Conservation (phyloP, 2,888 invertebrate genomes). For the Bellardia bayeri region DNA sequence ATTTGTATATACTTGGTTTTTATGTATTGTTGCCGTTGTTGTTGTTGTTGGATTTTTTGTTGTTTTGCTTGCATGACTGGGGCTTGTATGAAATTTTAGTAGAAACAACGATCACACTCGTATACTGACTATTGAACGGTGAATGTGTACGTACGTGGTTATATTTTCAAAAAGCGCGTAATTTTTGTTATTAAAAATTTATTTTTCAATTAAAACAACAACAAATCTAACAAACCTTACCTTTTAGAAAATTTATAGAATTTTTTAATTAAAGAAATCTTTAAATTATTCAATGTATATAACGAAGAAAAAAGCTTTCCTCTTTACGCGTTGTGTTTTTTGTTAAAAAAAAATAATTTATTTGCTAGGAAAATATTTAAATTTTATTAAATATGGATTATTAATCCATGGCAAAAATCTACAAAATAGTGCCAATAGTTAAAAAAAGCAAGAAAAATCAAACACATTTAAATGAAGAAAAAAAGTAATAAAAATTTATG, state of each 20-base stretch:
- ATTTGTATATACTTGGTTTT: slow-evolving; percentile 73
- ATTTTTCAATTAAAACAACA: not conserved
- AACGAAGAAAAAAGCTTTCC: too few relatives aligned
- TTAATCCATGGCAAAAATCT: too few relatives aligned
- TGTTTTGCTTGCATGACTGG: slow-evolving; percentile 63
- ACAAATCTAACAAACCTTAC: not conserved
- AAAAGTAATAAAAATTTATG: not conserved
- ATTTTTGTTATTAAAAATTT: slow-evolving; percentile 32
- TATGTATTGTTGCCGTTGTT: slow-evolving; percentile 45
- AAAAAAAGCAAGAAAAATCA: not conserved
- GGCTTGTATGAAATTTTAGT: slow-evolving; percentile 72
- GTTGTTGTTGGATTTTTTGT: slow-evolving; percentile 40
- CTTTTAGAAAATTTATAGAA: too few relatives aligned
- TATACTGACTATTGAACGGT: slow-evolving; percentile 76
- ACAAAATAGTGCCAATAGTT: slow-evolving; percentile 32
- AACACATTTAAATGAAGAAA: slow-evolving; percentile 8
- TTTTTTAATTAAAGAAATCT: slow-evolving; percentile 15
- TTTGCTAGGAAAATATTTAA: too few relatives aligned
- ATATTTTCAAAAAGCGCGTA: slow-evolving; percentile 55
- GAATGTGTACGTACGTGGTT: slow-evolving; percentile 69
- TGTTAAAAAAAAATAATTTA: not conserved
- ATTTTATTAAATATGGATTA: too few relatives aligned
- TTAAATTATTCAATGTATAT: too few relatives aligned
- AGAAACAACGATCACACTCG: slow-evolving; percentile 84
- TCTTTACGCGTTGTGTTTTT: too few relatives aligned